These are phyloP conservation scores for Meriones psammophilus DNA, from an alignment of 2,797 vertebrate species.

Conservation along the genomic window DNA sequence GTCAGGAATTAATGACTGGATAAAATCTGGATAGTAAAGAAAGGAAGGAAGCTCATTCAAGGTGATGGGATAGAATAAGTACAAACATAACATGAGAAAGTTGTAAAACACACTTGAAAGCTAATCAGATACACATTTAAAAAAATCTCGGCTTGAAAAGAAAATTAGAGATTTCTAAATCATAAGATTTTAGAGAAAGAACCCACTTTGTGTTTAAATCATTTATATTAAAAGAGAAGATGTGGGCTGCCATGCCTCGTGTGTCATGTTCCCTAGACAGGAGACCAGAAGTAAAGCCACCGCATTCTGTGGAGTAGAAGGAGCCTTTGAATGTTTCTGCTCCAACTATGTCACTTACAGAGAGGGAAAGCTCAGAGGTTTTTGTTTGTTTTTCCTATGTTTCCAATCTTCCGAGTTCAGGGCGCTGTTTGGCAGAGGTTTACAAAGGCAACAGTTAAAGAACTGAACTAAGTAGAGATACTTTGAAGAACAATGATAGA, in stretches of 20 bases:
- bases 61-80: not conserved
- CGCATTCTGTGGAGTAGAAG: not conserved
- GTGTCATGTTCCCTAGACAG: not conserved
- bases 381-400: not conserved
- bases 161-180: constrained; percentile 30
- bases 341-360: not conserved
- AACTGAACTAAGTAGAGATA: not conserved
- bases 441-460: not conserved
- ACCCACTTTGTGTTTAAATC: not conserved
- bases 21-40: not conserved
- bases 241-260: not conserved
- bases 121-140: not conserved
- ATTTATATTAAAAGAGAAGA: not conserved
- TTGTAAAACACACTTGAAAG: not conserved
- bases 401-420: not conserved
- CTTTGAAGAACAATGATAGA: not conserved
- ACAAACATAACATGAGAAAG: constrained; percentile 30
- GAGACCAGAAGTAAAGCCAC: not conserved
- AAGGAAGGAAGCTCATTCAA: not conserved
- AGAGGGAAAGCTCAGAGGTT: not conserved
- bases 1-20: not conserved
- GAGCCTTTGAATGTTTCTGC: not conserved
- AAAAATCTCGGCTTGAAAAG: constrained; percentile 6
- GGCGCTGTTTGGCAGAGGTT: not conserved
- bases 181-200: constrained; percentile 29